Evolutionary conservation across 1,140 invertebrate species (phyloP), one percentile per base, ranked within the genome.

Genomic region (Daktulosphaira vitifoliae): DNA sequence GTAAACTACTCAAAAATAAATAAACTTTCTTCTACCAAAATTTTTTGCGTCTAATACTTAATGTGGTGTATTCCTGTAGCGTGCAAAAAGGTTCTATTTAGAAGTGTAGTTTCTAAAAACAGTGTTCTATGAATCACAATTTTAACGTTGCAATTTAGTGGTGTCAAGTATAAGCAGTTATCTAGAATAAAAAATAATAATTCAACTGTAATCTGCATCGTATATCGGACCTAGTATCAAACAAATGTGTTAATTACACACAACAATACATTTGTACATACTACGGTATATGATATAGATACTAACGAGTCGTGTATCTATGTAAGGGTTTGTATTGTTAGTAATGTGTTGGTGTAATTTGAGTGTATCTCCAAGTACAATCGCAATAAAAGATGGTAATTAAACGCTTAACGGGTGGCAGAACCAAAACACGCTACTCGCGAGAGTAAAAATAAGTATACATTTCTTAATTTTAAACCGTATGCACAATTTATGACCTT

Each of bases 191-290:
- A 33, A 33, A 33, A 33, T 33, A 33, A 33, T 56, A 56, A 56
- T 42, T 56, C 13, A 25, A 37, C 38, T 22, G 53, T 25, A 56
- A 56, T 56, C 53, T 6, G 37, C 53, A 25, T 25, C 9, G 53
- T 42, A 23, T 20, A 18, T 37, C 38, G 38, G 37, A 9, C 22
- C 6, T 22, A 22, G 37, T 42, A 56, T 42, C 11, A 42, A 42
- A 56, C 39, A 42, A 56, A 42, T 23, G 53, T 56, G 53, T 56
- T 56, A 56, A 56, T 56, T 56, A 56, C 22, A 42, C 53, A 20
- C 37, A n/a, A 37, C 22, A 11, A 33, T 33, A 33, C 5, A 33
- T n/a, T n/a, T n/a, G 11, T 33, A 33, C 11, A 42, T 7, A 56
- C 23, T 33, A 33, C 53, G 39, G n/a, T 20, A n/a, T 42, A 15